Base-by-base conservation (phyloP, 2,888 invertebrate species). In the Panzeria rudis region DNA sequence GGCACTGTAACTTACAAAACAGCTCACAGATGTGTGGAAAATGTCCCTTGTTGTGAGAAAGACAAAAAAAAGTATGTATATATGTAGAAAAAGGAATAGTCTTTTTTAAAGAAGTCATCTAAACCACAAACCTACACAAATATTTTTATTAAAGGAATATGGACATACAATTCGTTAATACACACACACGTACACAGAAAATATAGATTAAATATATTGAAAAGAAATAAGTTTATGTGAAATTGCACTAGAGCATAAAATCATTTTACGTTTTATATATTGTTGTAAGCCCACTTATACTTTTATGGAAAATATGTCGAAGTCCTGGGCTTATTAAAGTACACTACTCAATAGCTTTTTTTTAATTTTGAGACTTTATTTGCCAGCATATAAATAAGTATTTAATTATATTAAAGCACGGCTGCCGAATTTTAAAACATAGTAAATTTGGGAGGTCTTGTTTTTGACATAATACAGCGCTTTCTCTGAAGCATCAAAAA, bases 91-190 rank as follows among this genome's bases (percentile, higher is more conserved):
- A 38, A 29, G 29, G 13, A 50, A 44, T 9, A 81, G 69, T 54
- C 17, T 75, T n/a, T 59, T 69, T 69, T 69, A 79, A 84, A 80
- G 80, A 84, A 84, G 84, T 77, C 80, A 80, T 76, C 66, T 52
- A n/a, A 59, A 78, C 66, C 78, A 84, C 83, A 59, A 79, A 59
- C 84, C 84, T 84, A 84, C 80, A 80, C 76, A 84, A 72, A 77
- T 66, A 68, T 32, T 72, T 56, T 47, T 77, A 44, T 66, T 17
- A 35, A 61, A 72, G 66, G 52, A 73, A 83, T 59, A 75, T 44
- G 50, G 15, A 32, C 52, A 44, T 15, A 81, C 52, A 17, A 59
- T 59, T 62, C 59, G 44, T 44, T 17, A 23, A 47, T 32, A 38
- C 69, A 38, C 56, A 32, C 32, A 62, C n/a, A 41, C 41, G 13